phyloP scores from a whole-genome alignment of 2,888 invertebrate genomes.

The Pachliopta kotzebuea region DNA sequence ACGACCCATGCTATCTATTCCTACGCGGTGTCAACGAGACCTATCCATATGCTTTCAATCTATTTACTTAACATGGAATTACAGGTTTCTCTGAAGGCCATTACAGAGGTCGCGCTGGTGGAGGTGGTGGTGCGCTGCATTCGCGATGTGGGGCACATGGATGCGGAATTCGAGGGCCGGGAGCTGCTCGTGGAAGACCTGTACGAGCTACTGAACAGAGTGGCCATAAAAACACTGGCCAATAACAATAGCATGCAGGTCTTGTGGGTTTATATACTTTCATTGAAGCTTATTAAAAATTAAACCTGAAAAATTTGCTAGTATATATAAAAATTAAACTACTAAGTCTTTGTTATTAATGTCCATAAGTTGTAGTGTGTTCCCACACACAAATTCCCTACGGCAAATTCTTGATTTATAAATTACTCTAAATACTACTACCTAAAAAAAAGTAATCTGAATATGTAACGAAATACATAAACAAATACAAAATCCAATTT shows the following conservation, averaged over 20 bases:
- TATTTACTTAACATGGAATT: not conserved
- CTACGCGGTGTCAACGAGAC: not conserved
- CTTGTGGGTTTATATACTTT: too few relatives aligned
- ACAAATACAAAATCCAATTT: too few relatives aligned
- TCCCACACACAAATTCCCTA: too few relatives aligned
- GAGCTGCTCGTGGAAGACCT: constrained; percentile 58
- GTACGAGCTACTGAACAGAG: constrained; percentile 49
- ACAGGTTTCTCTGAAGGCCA: constrained; percentile 57
- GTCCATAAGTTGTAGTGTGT: too few relatives aligned
- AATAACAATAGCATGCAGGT: constrained; percentile 61
- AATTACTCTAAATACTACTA: too few relatives aligned
- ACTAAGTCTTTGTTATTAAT: too few relatives aligned
- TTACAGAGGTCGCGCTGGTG: constrained; percentile 55
- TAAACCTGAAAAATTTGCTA: too few relatives aligned
- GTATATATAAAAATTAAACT: too few relatives aligned
- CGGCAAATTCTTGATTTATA: too few relatives aligned
- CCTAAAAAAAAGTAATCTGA: too few relatives aligned
- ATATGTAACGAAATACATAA: too few relatives aligned
- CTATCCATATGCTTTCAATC: not conserved
- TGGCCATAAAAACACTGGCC: constrained; percentile 55
- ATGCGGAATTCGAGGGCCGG: constrained; percentile 52
- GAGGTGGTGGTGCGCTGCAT: constrained; percentile 60
- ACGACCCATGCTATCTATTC: not conserved
- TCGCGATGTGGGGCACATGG: constrained; percentile 47
- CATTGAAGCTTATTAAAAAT: too few relatives aligned